Conservation (phyloP, 1,140 invertebrate species). For the Tribolium castaneum region DNA sequence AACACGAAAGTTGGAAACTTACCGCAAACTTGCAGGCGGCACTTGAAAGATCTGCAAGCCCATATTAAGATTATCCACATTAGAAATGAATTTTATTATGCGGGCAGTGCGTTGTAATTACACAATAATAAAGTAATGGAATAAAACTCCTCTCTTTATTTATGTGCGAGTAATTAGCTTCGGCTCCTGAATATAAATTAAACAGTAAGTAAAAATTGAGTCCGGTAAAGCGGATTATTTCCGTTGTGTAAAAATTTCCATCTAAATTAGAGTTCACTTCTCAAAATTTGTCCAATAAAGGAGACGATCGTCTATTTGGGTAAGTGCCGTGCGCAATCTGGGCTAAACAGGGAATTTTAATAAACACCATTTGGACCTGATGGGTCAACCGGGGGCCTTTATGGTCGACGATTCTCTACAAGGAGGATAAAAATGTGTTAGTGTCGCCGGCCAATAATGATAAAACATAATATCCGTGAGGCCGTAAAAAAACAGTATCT, state of each 20-base stretch:
- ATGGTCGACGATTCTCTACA: slow-evolving; percentile 19
- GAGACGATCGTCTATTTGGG: not conserved
- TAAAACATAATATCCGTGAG: slow-evolving; percentile 43
- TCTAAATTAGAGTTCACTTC: not conserved
- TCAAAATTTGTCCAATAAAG: not conserved
- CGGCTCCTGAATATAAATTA: not conserved
- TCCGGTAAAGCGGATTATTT: not conserved
- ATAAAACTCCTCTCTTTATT: not conserved
- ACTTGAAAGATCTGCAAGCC: too few relatives aligned
- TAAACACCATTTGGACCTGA: slow-evolving; percentile 21
- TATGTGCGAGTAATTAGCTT: not conserved
- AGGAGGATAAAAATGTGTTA: slow-evolving; percentile 43
- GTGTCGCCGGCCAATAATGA: slow-evolving; percentile 35
- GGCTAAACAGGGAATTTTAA: slow-evolving; percentile 14
- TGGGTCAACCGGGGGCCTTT: slow-evolving; percentile 5
- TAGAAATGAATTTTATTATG: not conserved
- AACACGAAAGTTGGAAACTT: not conserved
- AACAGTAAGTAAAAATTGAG: not conserved
- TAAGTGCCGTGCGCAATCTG: not conserved
- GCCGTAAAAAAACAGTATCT: slow-evolving; percentile 29
- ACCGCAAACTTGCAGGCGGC: not conserved
- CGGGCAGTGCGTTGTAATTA: not conserved
- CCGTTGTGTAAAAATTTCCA: not conserved
- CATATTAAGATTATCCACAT: not conserved
- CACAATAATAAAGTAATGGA: not conserved